Conservation (phyloP, 37 sponge, comb jelly and placozoan species). For the Amphimedon queenslandica region DNA sequence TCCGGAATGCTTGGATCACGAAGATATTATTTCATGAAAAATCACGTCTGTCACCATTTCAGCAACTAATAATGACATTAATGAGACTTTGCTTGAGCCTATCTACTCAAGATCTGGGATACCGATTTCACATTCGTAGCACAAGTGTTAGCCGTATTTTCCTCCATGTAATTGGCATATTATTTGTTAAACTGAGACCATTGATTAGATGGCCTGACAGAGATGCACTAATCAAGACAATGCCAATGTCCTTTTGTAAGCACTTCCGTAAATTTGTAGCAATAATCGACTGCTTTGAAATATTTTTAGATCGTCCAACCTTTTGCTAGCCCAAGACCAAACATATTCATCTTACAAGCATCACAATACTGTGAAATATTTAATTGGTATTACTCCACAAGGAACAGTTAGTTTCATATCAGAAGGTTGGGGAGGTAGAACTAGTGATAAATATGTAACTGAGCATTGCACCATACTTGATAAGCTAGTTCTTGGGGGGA, state of each 20-base stretch:
- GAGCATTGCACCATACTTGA: slow-evolving; percentile 55
- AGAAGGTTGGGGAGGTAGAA: slow-evolving; percentile 62
- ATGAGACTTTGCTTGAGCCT: slow-evolving; percentile 33
- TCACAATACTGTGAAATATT: slow-evolving; percentile 61
- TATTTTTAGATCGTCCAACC: slow-evolving; percentile 31
- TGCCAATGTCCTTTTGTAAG: slow-evolving; percentile 2
- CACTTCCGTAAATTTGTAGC: slow-evolving; percentile 1
- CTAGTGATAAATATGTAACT: slow-evolving; percentile 68
- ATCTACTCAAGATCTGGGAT: slow-evolving; percentile 13
- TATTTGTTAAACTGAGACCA: not conserved
- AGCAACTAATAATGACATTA: slow-evolving; percentile 25
- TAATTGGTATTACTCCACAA: slow-evolving; percentile 68
- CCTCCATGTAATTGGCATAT: not conserved
- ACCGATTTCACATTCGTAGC: slow-evolving; percentile 12
- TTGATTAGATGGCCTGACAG: slow-evolving; percentile 17
- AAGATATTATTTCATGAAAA: not conserved
- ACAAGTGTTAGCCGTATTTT: slow-evolving; percentile 23
- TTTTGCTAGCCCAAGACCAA: slow-evolving; percentile 23
- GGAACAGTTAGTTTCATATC: slow-evolving; percentile 59
- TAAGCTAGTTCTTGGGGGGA: slow-evolving; percentile 74
- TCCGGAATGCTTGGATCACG: not conserved
- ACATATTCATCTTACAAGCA: slow-evolving; percentile 64
- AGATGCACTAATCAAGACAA: not conserved
- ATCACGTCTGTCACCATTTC: slow-evolving; percentile 10
- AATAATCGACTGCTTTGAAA: slow-evolving; percentile 40